Conservation (phyloP, 1,140 invertebrate species). For the Apis dorsata region DNA sequence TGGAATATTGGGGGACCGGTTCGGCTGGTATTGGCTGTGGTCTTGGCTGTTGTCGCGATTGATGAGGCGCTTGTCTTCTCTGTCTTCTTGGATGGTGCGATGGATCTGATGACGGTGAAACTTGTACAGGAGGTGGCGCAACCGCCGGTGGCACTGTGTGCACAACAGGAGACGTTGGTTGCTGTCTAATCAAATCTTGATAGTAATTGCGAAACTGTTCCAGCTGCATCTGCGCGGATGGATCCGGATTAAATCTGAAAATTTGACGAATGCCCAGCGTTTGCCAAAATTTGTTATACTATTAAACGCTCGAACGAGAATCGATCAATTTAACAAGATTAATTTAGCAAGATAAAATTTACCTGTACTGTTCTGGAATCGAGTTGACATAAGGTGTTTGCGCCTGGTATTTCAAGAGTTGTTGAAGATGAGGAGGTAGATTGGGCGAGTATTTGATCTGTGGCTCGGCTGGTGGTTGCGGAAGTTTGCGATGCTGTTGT, state of each 20-base stretch:
- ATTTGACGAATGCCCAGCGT: not conserved
- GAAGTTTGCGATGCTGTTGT: constrained; percentile 22
- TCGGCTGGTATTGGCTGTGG: constrained; percentile 65
- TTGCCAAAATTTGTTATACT: no score
- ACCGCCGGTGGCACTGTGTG: constrained; percentile 28
- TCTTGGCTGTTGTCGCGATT: constrained; percentile 39
- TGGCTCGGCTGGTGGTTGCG: constrained; percentile 64
- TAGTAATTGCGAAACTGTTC: constrained; percentile 30
- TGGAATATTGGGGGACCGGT: constrained; percentile 72
- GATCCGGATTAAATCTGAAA: constrained; percentile 44
- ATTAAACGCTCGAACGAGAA: no score
- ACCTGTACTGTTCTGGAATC: constrained; percentile 78
- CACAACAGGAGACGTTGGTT: constrained; percentile 21
- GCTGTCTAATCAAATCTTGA: not conserved
- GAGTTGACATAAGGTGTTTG: constrained; percentile 77
- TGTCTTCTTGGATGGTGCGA: constrained; percentile 42
- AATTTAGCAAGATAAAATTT: not conserved
- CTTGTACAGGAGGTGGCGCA: constrained; percentile 36
- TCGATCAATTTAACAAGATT: no score
- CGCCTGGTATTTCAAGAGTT: constrained; percentile 75
- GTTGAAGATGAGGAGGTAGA: constrained; percentile 73
- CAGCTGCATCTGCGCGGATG: constrained; percentile 13
- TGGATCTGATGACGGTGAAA: constrained; percentile 22
- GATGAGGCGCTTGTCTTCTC: constrained; percentile 58
- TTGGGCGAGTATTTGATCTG: constrained; percentile 63